Percentiles rank a stretch among this genome's conserved stretches.
Conservation (phyloP, 2,797 vertebrate species). For the Acridotheres tristis region DNA sequence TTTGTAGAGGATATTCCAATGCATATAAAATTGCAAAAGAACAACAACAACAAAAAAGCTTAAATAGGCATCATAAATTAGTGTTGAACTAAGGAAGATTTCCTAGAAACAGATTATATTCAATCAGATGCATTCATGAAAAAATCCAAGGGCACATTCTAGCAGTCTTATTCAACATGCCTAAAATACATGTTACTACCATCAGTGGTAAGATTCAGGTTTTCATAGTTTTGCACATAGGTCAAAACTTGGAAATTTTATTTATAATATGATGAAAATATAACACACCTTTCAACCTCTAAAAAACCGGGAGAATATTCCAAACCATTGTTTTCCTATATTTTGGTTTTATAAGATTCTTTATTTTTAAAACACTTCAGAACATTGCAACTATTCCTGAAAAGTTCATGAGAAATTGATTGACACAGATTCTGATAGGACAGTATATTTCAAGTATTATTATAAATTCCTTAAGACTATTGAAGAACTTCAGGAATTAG, state of each 20-base stretch:
- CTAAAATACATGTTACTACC: neutral
- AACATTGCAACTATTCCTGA: neutral
- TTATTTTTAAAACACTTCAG: neutral
- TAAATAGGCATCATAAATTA: neutral
- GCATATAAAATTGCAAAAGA: neutral
- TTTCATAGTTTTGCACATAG: neutral
- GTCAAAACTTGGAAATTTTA: neutral
- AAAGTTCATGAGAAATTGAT: neutral
- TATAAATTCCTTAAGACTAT: neutral
- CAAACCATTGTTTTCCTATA: fast-evolving
- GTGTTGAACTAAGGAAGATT: neutral
- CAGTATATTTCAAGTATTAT: neutral
- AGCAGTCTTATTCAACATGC: neutral
- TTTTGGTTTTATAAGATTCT: neutral
- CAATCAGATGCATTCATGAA: neutral
- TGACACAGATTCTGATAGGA: fast-evolving
- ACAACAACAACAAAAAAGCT: neutral
- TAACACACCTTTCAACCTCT: neutral
- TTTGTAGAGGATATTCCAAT: neutral
- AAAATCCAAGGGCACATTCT: neutral
- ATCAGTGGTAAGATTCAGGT: neutral
- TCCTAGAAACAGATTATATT: neutral
- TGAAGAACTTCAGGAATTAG: neutral
- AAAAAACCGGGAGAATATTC: neutral
- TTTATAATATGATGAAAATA: neutral